phyloP scores from a whole-genome alignment of 2,888 invertebrate genomes.

The Drosophila borealis region DNA sequence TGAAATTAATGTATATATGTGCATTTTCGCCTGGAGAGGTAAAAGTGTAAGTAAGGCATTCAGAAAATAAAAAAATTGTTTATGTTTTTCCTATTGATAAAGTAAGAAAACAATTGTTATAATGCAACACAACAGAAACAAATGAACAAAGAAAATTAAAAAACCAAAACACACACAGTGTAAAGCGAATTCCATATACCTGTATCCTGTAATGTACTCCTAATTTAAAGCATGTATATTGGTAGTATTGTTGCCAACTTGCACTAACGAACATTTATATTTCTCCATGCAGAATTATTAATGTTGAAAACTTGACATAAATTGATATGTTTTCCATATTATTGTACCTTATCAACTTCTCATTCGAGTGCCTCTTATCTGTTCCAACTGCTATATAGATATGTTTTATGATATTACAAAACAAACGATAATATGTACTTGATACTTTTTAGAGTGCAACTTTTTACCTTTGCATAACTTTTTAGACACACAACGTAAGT shows the following conservation, averaged over 20 bases:
- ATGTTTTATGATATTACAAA: slow-evolving; percentile 24
- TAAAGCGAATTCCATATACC: neutral
- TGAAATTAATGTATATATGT: slow-evolving; percentile 29
- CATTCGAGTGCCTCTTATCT: slow-evolving; percentile 54
- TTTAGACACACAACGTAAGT: slow-evolving; percentile 66
- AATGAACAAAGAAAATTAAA: slow-evolving; percentile 4
- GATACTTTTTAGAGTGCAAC: slow-evolving; percentile 66
- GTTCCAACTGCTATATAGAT: slow-evolving; percentile 17
- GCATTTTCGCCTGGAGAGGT: slow-evolving; percentile 16
- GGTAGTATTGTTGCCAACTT: slow-evolving; percentile 16
- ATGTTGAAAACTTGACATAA: neutral
- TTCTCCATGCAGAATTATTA: slow-evolving; percentile 10
- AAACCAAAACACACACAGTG: slow-evolving; percentile 4
- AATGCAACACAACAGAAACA: slow-evolving; percentile 21
- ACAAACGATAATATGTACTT: slow-evolving; percentile 29
- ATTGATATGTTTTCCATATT: slow-evolving; percentile 8
- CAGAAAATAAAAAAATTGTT: slow-evolving; percentile 10
- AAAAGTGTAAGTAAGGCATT: slow-evolving; percentile 19
- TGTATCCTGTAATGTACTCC: neutral
- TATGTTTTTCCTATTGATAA: slow-evolving; percentile 42
- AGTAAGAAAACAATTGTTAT: slow-evolving; percentile 59
- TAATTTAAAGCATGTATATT: neutral
- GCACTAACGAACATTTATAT: slow-evolving; percentile 1
- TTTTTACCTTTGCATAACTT: slow-evolving; percentile 71
- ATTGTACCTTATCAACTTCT: slow-evolving; percentile 12